These are phyloP conservation scores for Eupithecia subfuscata DNA, from an alignment of 2,888 invertebrate genomes.

Conservation along the genomic window DNA sequence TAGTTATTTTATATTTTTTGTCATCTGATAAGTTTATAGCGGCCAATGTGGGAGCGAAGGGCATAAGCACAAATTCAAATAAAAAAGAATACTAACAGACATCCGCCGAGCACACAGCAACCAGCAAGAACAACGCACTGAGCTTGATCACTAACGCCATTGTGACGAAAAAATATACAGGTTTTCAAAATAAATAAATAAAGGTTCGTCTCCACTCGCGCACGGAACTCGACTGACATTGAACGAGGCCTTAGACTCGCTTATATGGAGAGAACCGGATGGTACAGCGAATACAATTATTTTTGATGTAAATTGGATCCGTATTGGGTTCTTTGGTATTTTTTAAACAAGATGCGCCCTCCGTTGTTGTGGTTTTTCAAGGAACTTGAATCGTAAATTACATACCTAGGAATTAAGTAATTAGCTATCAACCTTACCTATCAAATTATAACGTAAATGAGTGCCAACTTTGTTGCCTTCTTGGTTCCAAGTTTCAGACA, in stretches of 20 bases:
- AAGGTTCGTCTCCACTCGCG: conserved; percentile 61
- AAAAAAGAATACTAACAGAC: conserved; percentile 63
- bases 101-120: conserved; percentile 69
- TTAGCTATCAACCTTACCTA: not conserved
- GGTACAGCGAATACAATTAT: conserved; percentile 58
- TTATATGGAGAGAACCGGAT: conserved; percentile 71
- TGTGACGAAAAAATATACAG: conserved; percentile 54
- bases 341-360: not conserved
- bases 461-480: not conserved
- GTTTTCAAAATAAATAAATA: conserved; percentile 52
- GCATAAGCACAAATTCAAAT: not conserved
- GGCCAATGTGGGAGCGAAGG: not conserved
- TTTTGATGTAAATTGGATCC: conserved; percentile 24
- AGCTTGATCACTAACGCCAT: conserved; percentile 79
- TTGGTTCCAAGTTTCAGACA: not conserved
- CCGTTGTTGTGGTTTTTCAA: conserved; percentile 8
- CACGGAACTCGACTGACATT: conserved; percentile 69
- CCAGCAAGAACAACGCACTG: conserved; percentile 75
- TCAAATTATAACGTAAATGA: not conserved
- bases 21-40: not conserved
- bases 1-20: not conserved
- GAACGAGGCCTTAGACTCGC: conserved; percentile 68
- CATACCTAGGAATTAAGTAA: not conserved
- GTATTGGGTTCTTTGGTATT: conserved; percentile 19
- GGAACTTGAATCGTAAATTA: not conserved